Conservation (phyloP, 2,797 vertebrate genomes). For the Hemibagrus guttatus region DNA sequence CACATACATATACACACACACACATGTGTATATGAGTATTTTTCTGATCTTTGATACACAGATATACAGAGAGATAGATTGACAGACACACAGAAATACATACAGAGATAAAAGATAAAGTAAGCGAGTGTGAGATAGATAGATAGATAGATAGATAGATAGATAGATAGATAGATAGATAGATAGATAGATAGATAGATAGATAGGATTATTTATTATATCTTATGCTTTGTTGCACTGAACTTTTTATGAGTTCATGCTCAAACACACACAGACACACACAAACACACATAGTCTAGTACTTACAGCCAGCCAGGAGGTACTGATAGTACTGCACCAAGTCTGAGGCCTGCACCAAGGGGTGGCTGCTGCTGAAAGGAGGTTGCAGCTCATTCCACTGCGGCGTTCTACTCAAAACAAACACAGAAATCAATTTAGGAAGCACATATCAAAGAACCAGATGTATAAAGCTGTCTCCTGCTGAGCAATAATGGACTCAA, state of each 20-base stretch:
- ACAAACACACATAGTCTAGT: constrained; percentile 26
- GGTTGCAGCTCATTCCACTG: constrained; percentile 98
- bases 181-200: background rate
- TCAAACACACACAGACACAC: constrained; percentile 23
- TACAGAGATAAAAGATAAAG: background rate
- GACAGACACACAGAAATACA: background rate
- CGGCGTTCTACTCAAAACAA: constrained; percentile 83
- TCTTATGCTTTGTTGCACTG: constrained; percentile 46
- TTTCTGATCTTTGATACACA: background rate
- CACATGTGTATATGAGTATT: background rate
- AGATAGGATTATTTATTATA: constrained; percentile 32
- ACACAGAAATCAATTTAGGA: constrained; percentile 59
- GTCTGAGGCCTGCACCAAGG: constrained; percentile 90
- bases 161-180: background rate
- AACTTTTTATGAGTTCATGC: constrained; percentile 40
- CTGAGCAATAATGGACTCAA: constrained; percentile 55
- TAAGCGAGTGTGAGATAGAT: too few relatives aligned
- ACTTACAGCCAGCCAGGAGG: constrained; percentile 90
- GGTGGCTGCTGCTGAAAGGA: constrained; percentile 94
- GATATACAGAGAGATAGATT: background rate
- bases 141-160: background rate
- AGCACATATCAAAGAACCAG: constrained; percentile 39
- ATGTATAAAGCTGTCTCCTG: constrained; percentile 52
- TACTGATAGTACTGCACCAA: constrained; percentile 94
- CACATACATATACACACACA: background rate